Conservation (phyloP, 2,113 vertebrate genomes). For the Antechinus flavipes region DNA sequence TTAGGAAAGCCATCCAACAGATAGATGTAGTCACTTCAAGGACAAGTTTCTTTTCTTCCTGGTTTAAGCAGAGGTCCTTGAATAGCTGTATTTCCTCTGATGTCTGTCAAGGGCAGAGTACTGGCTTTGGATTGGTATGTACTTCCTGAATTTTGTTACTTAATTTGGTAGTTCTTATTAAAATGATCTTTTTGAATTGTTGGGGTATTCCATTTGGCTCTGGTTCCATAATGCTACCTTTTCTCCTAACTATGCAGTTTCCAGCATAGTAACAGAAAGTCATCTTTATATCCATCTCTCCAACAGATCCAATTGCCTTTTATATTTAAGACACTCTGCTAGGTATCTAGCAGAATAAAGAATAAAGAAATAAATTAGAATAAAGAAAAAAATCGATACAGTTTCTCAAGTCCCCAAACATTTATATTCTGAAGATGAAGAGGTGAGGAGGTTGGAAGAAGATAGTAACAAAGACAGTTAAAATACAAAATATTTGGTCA, state of each 20-base stretch:
- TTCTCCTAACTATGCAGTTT: background rate
- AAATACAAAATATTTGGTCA: background rate
- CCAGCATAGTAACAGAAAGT: background rate
- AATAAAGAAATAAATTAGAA: background rate
- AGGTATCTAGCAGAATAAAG: background rate
- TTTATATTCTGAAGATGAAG: background rate
- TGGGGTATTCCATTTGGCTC: background rate
- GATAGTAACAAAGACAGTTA: background rate
- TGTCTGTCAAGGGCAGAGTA: background rate
- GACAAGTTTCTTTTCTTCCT: background rate
- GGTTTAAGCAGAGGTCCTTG: background rate
- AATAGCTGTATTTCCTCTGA: background rate
- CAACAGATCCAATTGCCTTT: background rate
- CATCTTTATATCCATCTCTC: background rate
- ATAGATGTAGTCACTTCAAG: background rate
- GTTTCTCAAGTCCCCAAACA: background rate
- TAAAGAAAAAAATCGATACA: background rate
- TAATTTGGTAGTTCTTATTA: background rate
- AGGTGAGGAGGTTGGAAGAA: background rate
- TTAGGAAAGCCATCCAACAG: background rate
- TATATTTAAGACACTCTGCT: background rate
- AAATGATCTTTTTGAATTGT: background rate
- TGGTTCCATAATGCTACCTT: background rate
- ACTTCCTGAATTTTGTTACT: background rate
- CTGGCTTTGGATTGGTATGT: background rate